Percentiles rank a stretch among this genome's conserved stretches.
phyloP scores from a whole-genome alignment of 53 echinoderm and acorn worm genomes.

The Echinarachnius parma region DNA sequence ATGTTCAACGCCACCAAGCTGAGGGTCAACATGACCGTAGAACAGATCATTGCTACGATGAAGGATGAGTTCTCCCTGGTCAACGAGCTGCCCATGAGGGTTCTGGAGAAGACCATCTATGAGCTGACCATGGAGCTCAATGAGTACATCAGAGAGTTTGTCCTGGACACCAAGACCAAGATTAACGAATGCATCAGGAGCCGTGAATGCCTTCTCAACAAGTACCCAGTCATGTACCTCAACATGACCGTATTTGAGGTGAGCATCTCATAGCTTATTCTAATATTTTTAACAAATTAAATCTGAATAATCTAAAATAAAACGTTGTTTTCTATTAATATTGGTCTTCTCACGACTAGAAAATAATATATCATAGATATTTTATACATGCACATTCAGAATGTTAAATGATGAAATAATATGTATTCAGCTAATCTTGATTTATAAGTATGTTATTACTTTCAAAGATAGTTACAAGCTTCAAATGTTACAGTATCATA shows the following conservation, averaged over 20 bases:
- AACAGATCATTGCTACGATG: constrained; percentile 30
- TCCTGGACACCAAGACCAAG: constrained; percentile 1
- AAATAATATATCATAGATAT: too few relatives aligned
- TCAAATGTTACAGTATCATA: too few relatives aligned
- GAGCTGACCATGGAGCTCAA: constrained; percentile 15
- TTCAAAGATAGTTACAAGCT: too few relatives aligned
- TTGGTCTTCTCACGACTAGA: too few relatives aligned
- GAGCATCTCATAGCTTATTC: too few relatives aligned
- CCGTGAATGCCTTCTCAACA: constrained; percentile 59
- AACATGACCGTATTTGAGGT: constrained; percentile 77
- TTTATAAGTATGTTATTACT: too few relatives aligned
- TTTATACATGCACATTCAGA: too few relatives aligned
- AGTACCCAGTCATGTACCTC: constrained; percentile 58
- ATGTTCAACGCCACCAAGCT: constrained; percentile 36
- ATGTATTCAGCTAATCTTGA: too few relatives aligned
- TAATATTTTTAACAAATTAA: too few relatives aligned
- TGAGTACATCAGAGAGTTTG: constrained; percentile 7
- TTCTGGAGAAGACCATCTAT: constrained; percentile 48
- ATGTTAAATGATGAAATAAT: too few relatives aligned
- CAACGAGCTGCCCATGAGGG: constrained; percentile 65
- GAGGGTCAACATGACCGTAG: constrained; percentile 36
- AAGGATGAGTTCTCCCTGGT: constrained; percentile 56
- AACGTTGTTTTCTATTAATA: too few relatives aligned
- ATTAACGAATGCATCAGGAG: constrained; percentile 19
- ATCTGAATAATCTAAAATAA: too few relatives aligned